Percentiles rank a stretch among this genome's conserved stretches.
These are phyloP conservation scores for Drosophila stalkeri DNA, from an alignment of 2,888 invertebrate genomes.

Conservation along the genomic window DNA sequence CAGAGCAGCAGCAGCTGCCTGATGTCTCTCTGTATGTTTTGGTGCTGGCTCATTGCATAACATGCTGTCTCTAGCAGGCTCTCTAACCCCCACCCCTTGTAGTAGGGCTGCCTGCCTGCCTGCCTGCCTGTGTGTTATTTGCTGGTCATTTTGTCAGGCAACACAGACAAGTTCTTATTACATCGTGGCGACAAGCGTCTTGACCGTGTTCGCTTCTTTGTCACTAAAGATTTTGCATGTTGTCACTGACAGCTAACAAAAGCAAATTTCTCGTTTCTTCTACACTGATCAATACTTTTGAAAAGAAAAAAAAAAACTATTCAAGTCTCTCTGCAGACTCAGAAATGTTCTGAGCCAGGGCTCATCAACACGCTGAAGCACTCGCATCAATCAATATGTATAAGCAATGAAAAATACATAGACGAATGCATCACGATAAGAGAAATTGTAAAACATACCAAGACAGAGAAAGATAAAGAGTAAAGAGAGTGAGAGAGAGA, in stretches of 20 bases:
- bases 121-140: conserved; percentile 33
- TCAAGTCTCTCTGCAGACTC: not conserved
- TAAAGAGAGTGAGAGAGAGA: conserved; percentile 1
- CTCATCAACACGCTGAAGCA: conserved; percentile 27
- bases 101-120: not conserved
- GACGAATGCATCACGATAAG: conserved; percentile 38
- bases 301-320: conserved; percentile 13
- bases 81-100: not conserved
- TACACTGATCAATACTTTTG: conserved; percentile 1
- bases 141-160: conserved; percentile 73
- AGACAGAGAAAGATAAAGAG: not conserved
- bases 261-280: conserved; percentile 47
- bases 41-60: conserved; percentile 60
- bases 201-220: conserved; percentile 41
- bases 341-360: not conserved
- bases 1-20: conserved; percentile 70
- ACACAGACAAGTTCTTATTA: conserved; percentile 65
- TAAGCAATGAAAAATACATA: conserved; percentile 72
- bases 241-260: conserved; percentile 56
- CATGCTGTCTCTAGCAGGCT: conserved; percentile 30
- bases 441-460: not conserved
- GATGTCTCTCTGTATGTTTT: conserved; percentile 49
- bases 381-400: conserved; percentile 71
- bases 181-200: conserved; percentile 75
- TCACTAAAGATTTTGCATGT: conserved; percentile 66